Percentiles rank a stretch among this genome's conserved stretches.
phyloP scores from a whole-genome alignment of 2,797 vertebrate species.

The Lagorchestes hirsutus region DNA sequence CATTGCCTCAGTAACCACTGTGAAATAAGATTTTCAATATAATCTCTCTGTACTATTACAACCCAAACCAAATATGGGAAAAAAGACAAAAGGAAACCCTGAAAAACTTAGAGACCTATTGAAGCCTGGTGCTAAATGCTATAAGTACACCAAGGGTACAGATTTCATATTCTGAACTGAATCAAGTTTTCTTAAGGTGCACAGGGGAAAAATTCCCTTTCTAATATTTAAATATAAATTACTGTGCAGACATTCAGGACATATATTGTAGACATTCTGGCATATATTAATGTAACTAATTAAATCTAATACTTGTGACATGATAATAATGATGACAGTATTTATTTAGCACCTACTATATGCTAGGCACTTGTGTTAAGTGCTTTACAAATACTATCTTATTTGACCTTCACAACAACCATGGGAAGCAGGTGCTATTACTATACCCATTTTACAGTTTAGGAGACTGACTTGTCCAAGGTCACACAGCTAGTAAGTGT shows the following conservation, averaged over 20 bases:
- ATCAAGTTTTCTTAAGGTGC: background rate
- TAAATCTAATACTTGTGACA: background rate
- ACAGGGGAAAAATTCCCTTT: background rate
- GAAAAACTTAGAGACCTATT: constrained; percentile 56
- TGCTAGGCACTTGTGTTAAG: background rate
- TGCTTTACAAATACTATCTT: background rate
- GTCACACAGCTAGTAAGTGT: background rate
- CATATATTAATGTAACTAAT: background rate
- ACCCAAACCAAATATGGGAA: background rate
- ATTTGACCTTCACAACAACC: background rate
- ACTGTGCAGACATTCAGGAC: background rate
- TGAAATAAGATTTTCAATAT: background rate
- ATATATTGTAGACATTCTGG: background rate
- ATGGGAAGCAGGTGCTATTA: background rate
- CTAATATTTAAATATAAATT: background rate
- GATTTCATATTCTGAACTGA: background rate
- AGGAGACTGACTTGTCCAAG: background rate
- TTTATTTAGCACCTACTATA: background rate
- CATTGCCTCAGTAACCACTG: background rate
- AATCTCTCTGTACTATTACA: constrained; percentile 12
- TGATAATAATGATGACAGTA: background rate
- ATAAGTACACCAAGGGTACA: background rate
- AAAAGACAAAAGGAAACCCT: constrained; percentile 43
- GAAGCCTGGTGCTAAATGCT: constrained; percentile 2
- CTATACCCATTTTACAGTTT: background rate